Percentiles rank a stretch among this genome's conserved stretches.
These are phyloP conservation scores for Mormyrus iriodes DNA, from an alignment of 2,113 vertebrate species.

Conservation along the genomic window DNA sequence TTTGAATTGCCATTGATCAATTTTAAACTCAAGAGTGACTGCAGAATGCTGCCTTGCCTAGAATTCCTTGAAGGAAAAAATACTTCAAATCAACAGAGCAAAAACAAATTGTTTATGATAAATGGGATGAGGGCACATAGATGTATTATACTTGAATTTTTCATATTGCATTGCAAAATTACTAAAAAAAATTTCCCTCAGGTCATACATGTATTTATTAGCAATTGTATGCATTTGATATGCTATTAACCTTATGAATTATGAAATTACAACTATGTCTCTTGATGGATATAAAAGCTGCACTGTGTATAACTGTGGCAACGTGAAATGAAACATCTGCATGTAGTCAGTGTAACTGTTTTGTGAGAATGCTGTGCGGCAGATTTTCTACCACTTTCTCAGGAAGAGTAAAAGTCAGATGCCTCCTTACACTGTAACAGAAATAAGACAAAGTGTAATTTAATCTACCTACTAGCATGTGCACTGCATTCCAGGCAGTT, in stretches of 20 bases:
- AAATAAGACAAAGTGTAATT: neutral
- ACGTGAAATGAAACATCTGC: neutral
- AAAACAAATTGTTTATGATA: neutral
- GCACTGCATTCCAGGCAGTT: neutral
- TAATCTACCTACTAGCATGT: neutral
- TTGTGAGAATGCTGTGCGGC: neutral
- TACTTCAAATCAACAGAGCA: neutral
- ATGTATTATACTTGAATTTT: neutral
- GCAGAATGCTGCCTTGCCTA: neutral
- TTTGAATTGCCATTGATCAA: slow-evolving; percentile 11
- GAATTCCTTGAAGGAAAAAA: neutral
- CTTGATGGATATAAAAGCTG: neutral
- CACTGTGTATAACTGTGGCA: neutral
- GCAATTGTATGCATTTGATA: neutral
- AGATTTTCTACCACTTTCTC: neutral
- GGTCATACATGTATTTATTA: neutral
- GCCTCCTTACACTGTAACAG: neutral
- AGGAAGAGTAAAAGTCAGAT: neutral
- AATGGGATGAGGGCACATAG: neutral
- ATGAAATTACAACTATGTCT: neutral
- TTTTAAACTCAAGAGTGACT: neutral
- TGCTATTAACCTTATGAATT: neutral
- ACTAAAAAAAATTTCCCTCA: neutral
- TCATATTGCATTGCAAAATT: neutral
- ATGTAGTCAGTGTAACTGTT: neutral